Evolutionary conservation across 1,140 invertebrate species (phyloP).

Genomic region (Asbolus verrucosus): DNA sequence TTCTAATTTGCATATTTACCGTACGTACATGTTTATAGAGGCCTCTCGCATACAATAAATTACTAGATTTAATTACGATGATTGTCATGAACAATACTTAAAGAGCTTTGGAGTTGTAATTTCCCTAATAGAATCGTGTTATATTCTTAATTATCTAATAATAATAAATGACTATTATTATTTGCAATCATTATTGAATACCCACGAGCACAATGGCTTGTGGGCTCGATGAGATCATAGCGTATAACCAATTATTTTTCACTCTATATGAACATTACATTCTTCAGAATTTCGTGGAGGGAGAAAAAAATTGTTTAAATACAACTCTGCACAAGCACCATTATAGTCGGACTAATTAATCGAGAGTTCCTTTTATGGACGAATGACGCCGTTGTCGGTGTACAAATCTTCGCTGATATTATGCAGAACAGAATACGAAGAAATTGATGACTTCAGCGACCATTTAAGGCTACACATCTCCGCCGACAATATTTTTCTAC

Average conservation of each 20-base stretch:
- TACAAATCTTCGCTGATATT: conserved; percentile 11
- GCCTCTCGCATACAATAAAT: conserved; percentile 22
- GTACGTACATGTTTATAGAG: conserved; percentile 3
- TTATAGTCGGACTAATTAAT: conserved; percentile 23
- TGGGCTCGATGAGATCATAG: conserved; percentile 21
- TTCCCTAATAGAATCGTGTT: conserved; percentile 41
- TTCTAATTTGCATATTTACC: conserved; percentile 30
- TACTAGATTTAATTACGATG: conserved; percentile 25
- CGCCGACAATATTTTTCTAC: too few species aligned
- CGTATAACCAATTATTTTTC: not conserved
- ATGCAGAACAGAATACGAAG: conserved; percentile 4
- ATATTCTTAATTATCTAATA: conserved; percentile 33
- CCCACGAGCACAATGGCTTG: conserved; percentile 21
- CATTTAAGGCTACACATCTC: too few species aligned
- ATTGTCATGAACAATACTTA: conserved; percentile 26
- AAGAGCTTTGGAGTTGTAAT: conserved; percentile 26
- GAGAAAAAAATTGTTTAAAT: not conserved
- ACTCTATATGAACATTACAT: too few species aligned
- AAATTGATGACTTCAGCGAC: not conserved
- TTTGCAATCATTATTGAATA: conserved; percentile 22
- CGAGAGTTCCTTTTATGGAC: conserved; percentile 26
- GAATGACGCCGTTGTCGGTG: conserved; percentile 16
- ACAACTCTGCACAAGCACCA: not conserved
- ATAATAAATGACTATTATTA: conserved; percentile 38
- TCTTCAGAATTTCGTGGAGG: conserved; percentile 10